Percentiles rank a stretch among this genome's conserved stretches.
Evolutionary conservation across 2,113 vertebrate species (phyloP).

Genomic region (Campylomormyrus numenius): DNA sequence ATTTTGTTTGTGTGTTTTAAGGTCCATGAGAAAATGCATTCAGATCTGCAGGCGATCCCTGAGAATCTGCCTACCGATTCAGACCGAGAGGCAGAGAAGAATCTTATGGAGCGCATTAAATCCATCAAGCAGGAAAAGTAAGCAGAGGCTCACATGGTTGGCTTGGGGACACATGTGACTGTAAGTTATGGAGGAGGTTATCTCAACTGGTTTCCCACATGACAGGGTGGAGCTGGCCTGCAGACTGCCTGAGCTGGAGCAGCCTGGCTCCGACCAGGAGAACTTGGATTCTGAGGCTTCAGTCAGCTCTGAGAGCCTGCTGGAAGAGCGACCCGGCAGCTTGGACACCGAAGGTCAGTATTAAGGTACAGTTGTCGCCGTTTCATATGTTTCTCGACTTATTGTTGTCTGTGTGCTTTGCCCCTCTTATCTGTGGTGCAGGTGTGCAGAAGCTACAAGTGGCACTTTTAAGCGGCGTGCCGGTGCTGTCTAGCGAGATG

Average conservation of each 20-base stretch:
- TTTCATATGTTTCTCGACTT: constrained; percentile 18
- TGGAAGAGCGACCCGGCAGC: constrained; percentile 69
- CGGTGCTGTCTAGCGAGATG: constrained; percentile 62
- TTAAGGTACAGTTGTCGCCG: constrained; percentile 52
- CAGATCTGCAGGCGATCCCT: constrained; percentile 59
- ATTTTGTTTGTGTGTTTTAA: constrained; percentile 29
- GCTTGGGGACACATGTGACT: background rate
- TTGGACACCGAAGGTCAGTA: constrained; percentile 81
- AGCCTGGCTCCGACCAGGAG: constrained; percentile 87
- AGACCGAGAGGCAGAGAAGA: constrained; percentile 70
- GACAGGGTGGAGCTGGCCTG: constrained; percentile 86
- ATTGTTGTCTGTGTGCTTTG: constrained; percentile 44
- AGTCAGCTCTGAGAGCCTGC: constrained; percentile 84
- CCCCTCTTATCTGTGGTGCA: constrained; percentile 59
- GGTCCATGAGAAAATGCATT: constrained; percentile 53
- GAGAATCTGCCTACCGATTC: constrained; percentile 70
- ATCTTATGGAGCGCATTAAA: constrained; percentile 81
- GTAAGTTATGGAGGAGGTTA: background rate
- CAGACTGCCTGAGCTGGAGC: constrained; percentile 87
- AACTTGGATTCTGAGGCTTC: constrained; percentile 89
- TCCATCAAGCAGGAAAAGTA: constrained; percentile 97
- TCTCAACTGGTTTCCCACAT: background rate
- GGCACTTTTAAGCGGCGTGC: constrained; percentile 51
- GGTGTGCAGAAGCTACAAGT: constrained; percentile 58
- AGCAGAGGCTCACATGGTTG: background rate